Evolutionary conservation across 2,888 invertebrate genomes (phyloP), one percentile per base, ranked within the genome.

Genomic region (Drosophila sordidapex): DNA sequence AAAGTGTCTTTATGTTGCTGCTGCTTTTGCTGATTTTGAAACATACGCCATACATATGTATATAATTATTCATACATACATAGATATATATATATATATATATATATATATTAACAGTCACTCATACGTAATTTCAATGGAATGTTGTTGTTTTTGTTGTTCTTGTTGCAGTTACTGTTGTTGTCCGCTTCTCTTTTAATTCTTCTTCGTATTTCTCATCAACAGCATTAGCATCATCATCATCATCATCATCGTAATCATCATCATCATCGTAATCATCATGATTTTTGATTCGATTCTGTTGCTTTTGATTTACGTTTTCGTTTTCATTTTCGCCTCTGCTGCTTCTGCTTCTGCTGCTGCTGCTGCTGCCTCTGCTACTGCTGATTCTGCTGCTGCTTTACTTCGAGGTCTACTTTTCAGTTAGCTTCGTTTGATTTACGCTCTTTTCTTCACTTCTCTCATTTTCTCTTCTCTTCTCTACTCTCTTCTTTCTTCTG

Each of bases 111-210:
- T 6, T 67, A 69, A 77, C 74, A 81, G 81, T 76, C 75, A 81
- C 67, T 81, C 84, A 82, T 82, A 82, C 81, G 82, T 78, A 81
- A 81, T 81, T 81, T 72, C 78, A 83, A 67, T 78, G 81, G 81
- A 81, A 83, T 81, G 69, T 68, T 69, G 53, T 60, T 31, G 25
- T 57, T 29, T 46, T 58, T 59, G 65, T 62, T 63, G 54, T 60
- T 62, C 29, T 57, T 59, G 33, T 51, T 62, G 25, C 43, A 58
- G 38, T 11, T 56, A 48, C 35, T 49, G 25, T 53, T 68, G 52
- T 48, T 74, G 46, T 11, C 31, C 3, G 31, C 53, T 48, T 48
- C 54, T 65, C n/a, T 29, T 38, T 38, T 21, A 56, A 56, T 29
- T 56, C 56, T 27, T 29, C 38, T 29, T 40, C 38, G 54, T 27